Conservation (phyloP, 2,113 vertebrate genomes). For the Recurvirostra avosetta region DNA sequence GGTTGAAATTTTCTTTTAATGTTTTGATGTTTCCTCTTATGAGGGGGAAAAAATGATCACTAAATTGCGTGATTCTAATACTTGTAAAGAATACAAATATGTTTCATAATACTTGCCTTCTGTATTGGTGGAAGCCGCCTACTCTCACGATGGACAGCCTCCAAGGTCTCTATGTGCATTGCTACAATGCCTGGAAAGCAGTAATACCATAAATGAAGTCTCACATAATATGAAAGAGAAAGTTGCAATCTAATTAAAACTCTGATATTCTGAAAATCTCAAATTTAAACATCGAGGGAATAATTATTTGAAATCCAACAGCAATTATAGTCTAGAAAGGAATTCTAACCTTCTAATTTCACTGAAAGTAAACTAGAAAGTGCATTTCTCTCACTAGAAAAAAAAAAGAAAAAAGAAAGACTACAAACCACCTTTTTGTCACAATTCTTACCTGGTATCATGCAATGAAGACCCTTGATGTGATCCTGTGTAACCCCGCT, state of each 20-base stretch:
- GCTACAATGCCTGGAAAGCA: constrained; percentile 90
- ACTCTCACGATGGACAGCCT: constrained; percentile 95
- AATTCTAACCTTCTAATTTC: neutral
- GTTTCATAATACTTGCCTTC: constrained; percentile 81
- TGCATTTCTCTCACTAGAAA: neutral
- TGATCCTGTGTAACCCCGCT: constrained; percentile 97
- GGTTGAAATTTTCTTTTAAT: constrained; percentile 13
- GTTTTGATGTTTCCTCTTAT: constrained; percentile 22
- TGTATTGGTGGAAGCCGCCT: constrained; percentile 95
- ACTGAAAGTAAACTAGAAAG: neutral
- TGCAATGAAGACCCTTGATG: constrained; percentile 95
- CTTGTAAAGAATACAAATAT: constrained; percentile 13
- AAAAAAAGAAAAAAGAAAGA: neutral
- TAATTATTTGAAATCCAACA: neutral
- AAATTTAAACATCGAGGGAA: neutral
- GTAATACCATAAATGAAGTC: constrained; percentile 16
- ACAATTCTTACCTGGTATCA: constrained; percentile 91
- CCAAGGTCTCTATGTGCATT: constrained; percentile 96
- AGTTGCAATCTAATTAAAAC: neutral
- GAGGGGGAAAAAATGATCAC: neutral
- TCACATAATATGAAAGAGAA: neutral
- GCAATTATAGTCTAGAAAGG: neutral
- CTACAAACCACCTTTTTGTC: neutral
- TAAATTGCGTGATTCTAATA: neutral
- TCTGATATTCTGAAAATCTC: neutral